phyloP scores from a whole-genome alignment of 2,797 vertebrate genomes.

The Zonotrichia albicollis region DNA sequence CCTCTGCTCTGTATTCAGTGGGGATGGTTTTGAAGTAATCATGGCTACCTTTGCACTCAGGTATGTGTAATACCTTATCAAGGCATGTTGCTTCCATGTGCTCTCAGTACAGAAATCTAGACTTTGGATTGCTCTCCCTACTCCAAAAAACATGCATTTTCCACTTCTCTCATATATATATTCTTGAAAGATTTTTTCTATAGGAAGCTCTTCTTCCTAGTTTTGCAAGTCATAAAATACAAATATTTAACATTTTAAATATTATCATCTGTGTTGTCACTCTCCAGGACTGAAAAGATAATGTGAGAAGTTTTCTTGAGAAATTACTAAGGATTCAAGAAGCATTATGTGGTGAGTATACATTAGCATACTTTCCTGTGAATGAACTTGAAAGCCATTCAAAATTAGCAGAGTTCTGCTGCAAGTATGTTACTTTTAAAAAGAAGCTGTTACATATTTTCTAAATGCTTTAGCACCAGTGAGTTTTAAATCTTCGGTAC shows the following conservation, averaged over 20 bases:
- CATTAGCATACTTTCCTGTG: neutral
- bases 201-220: neutral
- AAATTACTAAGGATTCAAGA: neutral
- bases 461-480: neutral
- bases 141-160: neutral
- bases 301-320: neutral
- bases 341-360: neutral
- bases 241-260: neutral
- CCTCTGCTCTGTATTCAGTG: neutral
- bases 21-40: neutral
- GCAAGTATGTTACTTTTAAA: neutral
- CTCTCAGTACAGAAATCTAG: neutral
- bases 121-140: neutral
- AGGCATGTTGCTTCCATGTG: neutral
- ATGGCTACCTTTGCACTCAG: neutral
- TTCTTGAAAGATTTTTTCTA: neutral
- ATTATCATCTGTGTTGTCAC: neutral
- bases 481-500: neutral
- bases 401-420: neutral
- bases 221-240: neutral
- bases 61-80: neutral
- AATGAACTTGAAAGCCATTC: neutral
- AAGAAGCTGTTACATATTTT: neutral
- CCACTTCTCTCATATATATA: neutral
- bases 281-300: neutral